Evolutionary conservation across 2,888 invertebrate species (phyloP), one percentile per base, ranked within the genome.

Genomic region (Andrena chrysosceles): DNA sequence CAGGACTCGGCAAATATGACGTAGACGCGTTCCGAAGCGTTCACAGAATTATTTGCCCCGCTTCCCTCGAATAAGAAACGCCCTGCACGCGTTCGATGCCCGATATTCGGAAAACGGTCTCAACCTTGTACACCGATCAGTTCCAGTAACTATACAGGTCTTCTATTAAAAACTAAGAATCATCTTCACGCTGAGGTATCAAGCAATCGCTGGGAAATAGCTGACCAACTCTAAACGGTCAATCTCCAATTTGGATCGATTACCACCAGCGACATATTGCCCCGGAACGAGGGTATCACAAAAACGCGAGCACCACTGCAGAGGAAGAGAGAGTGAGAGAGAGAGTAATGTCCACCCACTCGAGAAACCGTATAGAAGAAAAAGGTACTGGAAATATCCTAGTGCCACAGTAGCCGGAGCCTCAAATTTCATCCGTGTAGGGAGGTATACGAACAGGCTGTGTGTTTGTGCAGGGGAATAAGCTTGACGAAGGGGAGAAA

Each of bases 371-470:
- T 59, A 48, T 5, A 49, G 56, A 64, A 76, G 69, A 63, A 66
- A 73, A 20, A 42, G 42, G 42, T 16, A 33, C 29, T 60, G 3
- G 72, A 77, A 73, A 77, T 56, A 59, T 67, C 29, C 54, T 48
- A 4, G 4, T 13, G 63, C n/a, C 29, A 4, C 60, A 29, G 31
- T 52, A 70, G 63, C 59, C 31, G 59, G 59, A 48, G 74, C 60
- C 49, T 63, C 49, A 67, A 81, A 75, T 82, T 82, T 71, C 75
- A 75, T 80, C 62, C 66, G 66, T 66, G 73, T 74, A 80, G 42
- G 20, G 54, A 71, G 62, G 23, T 49, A 56, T 35, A 33, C 63
- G 35, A 35, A 66, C 48, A 67, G 26, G 66, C 56, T 20, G 67
- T 31, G 73, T 69, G 52, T 76, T 77, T 64, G 73, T 52, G 70